Evolutionary conservation across 2,888 invertebrate species (phyloP), one percentile per base, ranked within the genome.

Genomic region (Pyrgus malvae): DNA sequence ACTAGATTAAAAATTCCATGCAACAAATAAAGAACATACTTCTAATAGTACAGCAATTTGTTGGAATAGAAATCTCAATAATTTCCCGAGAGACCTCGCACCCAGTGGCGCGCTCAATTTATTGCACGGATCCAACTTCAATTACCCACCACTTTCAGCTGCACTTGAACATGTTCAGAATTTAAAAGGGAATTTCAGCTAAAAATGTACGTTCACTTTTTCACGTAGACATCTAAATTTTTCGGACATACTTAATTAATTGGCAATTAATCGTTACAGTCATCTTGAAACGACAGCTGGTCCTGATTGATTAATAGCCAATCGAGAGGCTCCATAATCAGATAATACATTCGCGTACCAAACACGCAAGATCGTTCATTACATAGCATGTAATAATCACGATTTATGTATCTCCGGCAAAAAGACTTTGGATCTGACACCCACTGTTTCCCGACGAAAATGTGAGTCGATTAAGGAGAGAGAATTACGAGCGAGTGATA

Each of bases 61-160:
- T 64, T 74, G 61, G 58, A 63, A 67, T 69, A 68, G 69, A 76
- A 77, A 74, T 67, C 72, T 77, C 76, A 76, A 80, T 82, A 81
- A 78, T 75, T 80, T 78, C 79, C 79, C 76, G 61, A 29, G 80
- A 75, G 79, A 70, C 66, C 65, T 57, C 64, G 59, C 58, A 55
- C 63, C 51, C 56, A 57, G 59, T 59, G 61, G 56, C 57, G 62
- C 57, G 60, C 60, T 57, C 60, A 68, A 76, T 78, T 76, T 80
- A 80, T 76, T 70, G 65, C 69, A 44, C 59, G 66, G 67, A 70
- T 76, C 71, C 67, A 62, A 70, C 71, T 73, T 69, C 70, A 53
- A 53, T 53, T 53, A 53, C 53, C 49, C 21, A 71, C 66, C 67
- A 66, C 65, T 67, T 68, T 65, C 66, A 62, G 61, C 63, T 66